Conservation (phyloP, 2,888 invertebrate species). For the Carcina quercana region DNA sequence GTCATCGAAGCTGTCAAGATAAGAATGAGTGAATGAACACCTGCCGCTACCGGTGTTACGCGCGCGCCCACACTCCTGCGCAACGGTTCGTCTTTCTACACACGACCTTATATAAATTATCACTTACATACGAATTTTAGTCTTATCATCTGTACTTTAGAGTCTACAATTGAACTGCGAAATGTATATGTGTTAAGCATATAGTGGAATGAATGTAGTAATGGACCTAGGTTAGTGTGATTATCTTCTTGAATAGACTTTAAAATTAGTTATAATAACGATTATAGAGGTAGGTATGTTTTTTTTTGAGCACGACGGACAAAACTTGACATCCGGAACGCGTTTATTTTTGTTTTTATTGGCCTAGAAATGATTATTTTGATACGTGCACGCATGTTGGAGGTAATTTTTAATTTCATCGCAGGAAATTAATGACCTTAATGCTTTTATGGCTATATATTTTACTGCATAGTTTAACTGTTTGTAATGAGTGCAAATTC, state of each 20-base stretch:
- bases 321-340: conserved; percentile 56
- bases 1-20: conserved; percentile 73
- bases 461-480: too few relatives aligned
- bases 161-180: conserved; percentile 33
- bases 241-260: conserved; percentile 60
- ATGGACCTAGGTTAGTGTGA: conserved; percentile 46
- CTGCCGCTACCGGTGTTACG: conserved; percentile 71
- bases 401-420: conserved; percentile 27
- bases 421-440: conserved; percentile 29
- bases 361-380: conserved; percentile 34
- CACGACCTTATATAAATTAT: conserved; percentile 34
- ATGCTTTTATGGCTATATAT: not conserved
- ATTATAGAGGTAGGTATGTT: too few relatives aligned
- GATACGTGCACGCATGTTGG: conserved; percentile 18
- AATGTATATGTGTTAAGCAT: too few relatives aligned
- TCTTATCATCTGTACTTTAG: conserved; percentile 28
- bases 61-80: conserved; percentile 57
- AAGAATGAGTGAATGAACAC: conserved; percentile 72
- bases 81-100: conserved; percentile 33
- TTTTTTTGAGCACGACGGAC: conserved; percentile 57
- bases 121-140: conserved; percentile 22
- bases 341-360: conserved; percentile 38
- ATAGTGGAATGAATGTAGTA: conserved; percentile 41
- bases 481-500: too few relatives aligned
- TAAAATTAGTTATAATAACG: conserved; percentile 66